Conservation (phyloP, 2,888 invertebrate species). For the Lasioglossum lativentre region DNA sequence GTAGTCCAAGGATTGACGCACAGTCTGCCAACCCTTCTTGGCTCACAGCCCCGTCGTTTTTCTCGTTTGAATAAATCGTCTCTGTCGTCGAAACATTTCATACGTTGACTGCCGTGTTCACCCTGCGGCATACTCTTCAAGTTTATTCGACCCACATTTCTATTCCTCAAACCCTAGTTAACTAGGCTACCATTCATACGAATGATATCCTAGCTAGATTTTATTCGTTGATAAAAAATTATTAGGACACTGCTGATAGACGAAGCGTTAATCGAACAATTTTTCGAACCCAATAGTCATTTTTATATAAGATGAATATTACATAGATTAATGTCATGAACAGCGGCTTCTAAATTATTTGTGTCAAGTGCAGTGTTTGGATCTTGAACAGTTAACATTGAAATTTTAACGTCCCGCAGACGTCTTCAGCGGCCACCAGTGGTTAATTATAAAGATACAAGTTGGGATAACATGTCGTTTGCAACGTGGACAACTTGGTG, state of each 20-base stretch:
- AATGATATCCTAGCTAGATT: neutral
- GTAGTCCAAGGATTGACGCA: neutral
- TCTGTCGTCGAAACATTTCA: neutral
- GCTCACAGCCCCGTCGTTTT: neutral
- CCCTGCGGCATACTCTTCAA: neutral
- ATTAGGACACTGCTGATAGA: neutral
- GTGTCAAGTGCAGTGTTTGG: neutral
- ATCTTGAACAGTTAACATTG: neutral
- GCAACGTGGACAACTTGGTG: conserved; percentile 71
- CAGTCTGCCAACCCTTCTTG: neutral
- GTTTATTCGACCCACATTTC: neutral
- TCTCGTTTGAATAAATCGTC: neutral
- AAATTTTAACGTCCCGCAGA: neutral
- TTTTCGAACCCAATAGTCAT: too few species aligned
- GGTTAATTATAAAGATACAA: neutral
- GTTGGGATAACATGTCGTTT: neutral
- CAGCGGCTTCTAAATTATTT: neutral
- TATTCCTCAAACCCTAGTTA: neutral
- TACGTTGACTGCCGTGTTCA: neutral
- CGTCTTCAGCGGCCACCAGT: neutral
- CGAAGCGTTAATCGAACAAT: too few species aligned
- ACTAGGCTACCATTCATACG: neutral
- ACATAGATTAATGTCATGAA: too few species aligned
- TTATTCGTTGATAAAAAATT: neutral
- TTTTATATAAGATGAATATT: too few species aligned